Percentiles rank a stretch among this genome's conserved stretches.
Evolutionary conservation across 2,113 vertebrate species (phyloP).

Genomic region (Podarcis muralis): DNA sequence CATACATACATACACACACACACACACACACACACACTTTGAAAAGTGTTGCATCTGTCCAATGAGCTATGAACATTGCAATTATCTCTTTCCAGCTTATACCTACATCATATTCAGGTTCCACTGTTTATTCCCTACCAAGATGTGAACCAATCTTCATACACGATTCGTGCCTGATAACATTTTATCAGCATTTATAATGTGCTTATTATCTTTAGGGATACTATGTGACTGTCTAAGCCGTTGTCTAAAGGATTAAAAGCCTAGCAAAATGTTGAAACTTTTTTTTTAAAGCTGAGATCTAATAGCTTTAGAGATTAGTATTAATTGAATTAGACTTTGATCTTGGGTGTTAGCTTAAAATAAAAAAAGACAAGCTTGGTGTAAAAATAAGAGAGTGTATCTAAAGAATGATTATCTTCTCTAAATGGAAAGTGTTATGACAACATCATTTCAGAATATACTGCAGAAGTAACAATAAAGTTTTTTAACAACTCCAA

Average conservation of each 20-base stretch:
- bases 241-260: conserved; percentile 68
- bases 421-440: background rate
- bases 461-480: background rate
- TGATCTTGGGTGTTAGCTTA: conserved; percentile 65
- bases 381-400: conserved; percentile 41
- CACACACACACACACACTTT: background rate
- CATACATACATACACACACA: too few relatives aligned
- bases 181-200: conserved; percentile 59
- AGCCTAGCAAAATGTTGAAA: conserved; percentile 61
- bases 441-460: background rate
- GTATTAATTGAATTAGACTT: conserved; percentile 74
- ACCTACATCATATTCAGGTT: conserved; percentile 33
- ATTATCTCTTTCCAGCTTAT: conserved; percentile 47
- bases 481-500: conserved; percentile 4
- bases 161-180: conserved; percentile 62
- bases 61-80: conserved; percentile 23
- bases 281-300: conserved; percentile 46
- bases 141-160: conserved; percentile 57
- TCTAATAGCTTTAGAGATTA: conserved; percentile 70
- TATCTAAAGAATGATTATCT: conserved; percentile 24
- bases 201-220: conserved; percentile 58
- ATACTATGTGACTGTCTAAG: conserved; percentile 52
- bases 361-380: conserved; percentile 43
- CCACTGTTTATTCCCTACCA: conserved; percentile 42
- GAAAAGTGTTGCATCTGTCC: background rate